Percentiles rank a stretch among this genome's conserved stretches.
phyloP scores from a whole-genome alignment of 1,140 invertebrate species.

The Atta texana region DNA sequence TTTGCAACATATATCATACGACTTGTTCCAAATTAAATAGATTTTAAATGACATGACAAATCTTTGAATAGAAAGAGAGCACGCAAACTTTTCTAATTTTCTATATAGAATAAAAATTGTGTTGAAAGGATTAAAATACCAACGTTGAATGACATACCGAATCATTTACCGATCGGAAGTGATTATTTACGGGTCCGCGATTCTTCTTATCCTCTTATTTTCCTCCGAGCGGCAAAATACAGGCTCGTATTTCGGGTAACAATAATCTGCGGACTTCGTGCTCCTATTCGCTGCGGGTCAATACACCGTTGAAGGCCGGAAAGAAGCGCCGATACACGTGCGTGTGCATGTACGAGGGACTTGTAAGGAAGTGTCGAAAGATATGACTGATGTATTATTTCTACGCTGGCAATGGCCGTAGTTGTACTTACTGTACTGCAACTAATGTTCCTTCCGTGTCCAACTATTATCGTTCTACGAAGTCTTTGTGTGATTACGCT shows the following conservation, averaged over 20 bases:
- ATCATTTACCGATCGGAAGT: slow-evolving; percentile 30
- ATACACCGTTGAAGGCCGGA: slow-evolving; percentile 61
- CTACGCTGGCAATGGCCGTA: slow-evolving; percentile 15
- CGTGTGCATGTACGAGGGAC: slow-evolving; percentile 17
- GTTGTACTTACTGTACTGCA: slow-evolving; percentile 54
- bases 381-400: slow-evolving; percentile 63
- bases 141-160: neutral
- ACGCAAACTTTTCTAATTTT: neutral
- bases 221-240: neutral
- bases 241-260: slow-evolving; percentile 62
- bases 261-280: slow-evolving; percentile 64
- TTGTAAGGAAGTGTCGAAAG: slow-evolving; percentile 68
- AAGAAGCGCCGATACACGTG: slow-evolving; percentile 62
- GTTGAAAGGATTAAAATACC: slow-evolving; percentile 1
- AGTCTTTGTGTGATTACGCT: slow-evolving; percentile 36
- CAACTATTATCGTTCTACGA: slow-evolving; percentile 32
- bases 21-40: neutral
- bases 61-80: neutral
- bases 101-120: neutral
- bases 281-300: slow-evolving; percentile 46
- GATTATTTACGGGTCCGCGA: slow-evolving; percentile 26
- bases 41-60: neutral
- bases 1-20: neutral
- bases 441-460: slow-evolving; percentile 25
- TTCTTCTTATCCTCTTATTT: neutral